A percentile compares a stretch with the other conserved stretches of the same genome.
These are phyloP conservation scores for Engraulis encrasicolus DNA, from an alignment of 2,113 vertebrate genomes.

Conservation along the genomic window DNA sequence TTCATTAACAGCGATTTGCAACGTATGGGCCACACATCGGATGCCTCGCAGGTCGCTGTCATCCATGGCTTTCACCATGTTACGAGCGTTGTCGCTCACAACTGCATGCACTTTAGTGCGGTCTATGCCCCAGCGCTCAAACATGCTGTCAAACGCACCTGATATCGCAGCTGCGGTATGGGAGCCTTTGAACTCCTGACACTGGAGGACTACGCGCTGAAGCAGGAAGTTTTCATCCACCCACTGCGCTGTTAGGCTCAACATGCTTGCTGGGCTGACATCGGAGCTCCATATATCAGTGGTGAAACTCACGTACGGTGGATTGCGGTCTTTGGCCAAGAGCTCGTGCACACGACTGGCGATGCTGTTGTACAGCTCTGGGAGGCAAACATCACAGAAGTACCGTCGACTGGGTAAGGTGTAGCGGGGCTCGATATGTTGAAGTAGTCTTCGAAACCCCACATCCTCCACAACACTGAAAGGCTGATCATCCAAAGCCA, in stretches of 20 bases:
- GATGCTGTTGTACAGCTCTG: slow-evolving; percentile 12
- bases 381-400: slow-evolving; percentile 15
- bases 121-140: slow-evolving; percentile 29
- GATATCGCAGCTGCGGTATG: slow-evolving; percentile 39
- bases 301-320: slow-evolving; percentile 23
- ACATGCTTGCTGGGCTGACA: slow-evolving; percentile 35
- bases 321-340: too few relatives aligned
- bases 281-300: slow-evolving; percentile 41
- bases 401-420: neutral
- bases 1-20: slow-evolving; percentile 36
- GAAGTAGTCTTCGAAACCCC: neutral
- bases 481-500: slow-evolving; percentile 18
- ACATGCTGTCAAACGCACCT: slow-evolving; percentile 33
- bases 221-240: slow-evolving; percentile 36
- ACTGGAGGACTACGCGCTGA: slow-evolving; percentile 27
- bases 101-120: slow-evolving; percentile 35
- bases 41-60: slow-evolving; percentile 28
- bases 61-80: slow-evolving; percentile 41
- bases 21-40: slow-evolving; percentile 38
- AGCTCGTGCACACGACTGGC: neutral
- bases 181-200: slow-evolving; percentile 35
- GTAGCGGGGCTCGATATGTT: slow-evolving; percentile 10
- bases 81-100: slow-evolving; percentile 37
- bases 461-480: neutral
- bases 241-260: slow-evolving; percentile 34